phyloP scores from a whole-genome alignment of 2,888 invertebrate species.

The Parnassius smintheus region DNA sequence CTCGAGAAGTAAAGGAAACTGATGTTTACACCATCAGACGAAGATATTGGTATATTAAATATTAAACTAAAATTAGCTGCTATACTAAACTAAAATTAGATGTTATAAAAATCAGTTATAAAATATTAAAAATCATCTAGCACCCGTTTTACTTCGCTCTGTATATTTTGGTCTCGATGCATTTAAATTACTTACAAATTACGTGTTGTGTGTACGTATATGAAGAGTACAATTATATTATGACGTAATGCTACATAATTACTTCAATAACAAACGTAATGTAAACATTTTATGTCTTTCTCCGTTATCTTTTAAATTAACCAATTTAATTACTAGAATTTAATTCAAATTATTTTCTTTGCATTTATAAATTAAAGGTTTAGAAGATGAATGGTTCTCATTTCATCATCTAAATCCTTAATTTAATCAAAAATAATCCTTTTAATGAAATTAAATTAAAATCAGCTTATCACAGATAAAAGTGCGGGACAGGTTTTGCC shows the following conservation, averaged over 20 bases:
- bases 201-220: not conserved
- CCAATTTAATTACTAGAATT: too few species aligned
- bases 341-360: conserved; percentile 15
- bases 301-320: too few species aligned
- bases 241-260: too few species aligned
- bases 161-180: not conserved
- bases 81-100: too few species aligned
- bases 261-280: too few species aligned
- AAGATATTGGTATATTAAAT: conserved; percentile 29
- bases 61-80: too few species aligned
- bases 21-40: conserved; percentile 25
- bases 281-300: too few species aligned
- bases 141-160: not conserved
- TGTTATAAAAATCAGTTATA: too few species aligned
- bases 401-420: too few species aligned
- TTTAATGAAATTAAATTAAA: conserved; percentile 5
- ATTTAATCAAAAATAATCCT: not conserved
- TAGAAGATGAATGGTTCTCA: not conserved
- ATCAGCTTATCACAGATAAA: not conserved
- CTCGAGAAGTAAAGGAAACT: not conserved
- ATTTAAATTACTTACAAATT: not conserved
- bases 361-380: conserved; percentile 3
- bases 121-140: conserved; percentile 15
- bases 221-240: too few species aligned
- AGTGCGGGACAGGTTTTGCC: not conserved